A percentile compares a stretch with the other conserved stretches of the same genome.
Evolutionary conservation across 2,113 vertebrate species (phyloP).

Genomic region (Campylomormyrus tamandua): DNA sequence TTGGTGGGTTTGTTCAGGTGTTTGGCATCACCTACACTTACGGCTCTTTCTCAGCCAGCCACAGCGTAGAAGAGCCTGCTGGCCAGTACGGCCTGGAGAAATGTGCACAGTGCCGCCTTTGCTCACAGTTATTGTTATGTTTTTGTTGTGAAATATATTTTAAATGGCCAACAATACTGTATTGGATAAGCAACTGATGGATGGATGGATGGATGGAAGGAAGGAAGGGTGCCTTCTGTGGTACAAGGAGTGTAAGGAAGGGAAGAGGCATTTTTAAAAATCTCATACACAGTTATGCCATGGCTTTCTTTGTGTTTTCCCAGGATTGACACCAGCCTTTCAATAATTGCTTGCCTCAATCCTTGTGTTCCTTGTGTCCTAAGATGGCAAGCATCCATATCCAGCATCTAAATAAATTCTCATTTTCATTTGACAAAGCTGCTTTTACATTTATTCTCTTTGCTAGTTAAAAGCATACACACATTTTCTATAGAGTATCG

Average conservation of each 20-base stretch:
- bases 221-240: not conserved
- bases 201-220: not conserved
- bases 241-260: not conserved
- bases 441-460: not conserved
- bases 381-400: not conserved
- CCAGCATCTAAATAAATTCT: not conserved
- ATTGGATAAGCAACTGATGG: not conserved
- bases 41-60: not conserved
- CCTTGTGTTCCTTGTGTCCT: not conserved
- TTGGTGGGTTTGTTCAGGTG: not conserved
- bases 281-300: not conserved
- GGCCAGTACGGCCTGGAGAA: not conserved
- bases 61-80: not conserved
- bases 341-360: not conserved
- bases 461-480: not conserved
- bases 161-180: not conserved
- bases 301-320: not conserved
- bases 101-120: not conserved
- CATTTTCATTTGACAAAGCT: not conserved
- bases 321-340: not conserved
- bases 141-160: not conserved
- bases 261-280: not conserved
- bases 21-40: not conserved
- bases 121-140: not conserved
- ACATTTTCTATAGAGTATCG: not conserved